These are phyloP conservation scores for Mirza zaza DNA, from an alignment of 2,113 vertebrate species.

Conservation along the genomic window DNA sequence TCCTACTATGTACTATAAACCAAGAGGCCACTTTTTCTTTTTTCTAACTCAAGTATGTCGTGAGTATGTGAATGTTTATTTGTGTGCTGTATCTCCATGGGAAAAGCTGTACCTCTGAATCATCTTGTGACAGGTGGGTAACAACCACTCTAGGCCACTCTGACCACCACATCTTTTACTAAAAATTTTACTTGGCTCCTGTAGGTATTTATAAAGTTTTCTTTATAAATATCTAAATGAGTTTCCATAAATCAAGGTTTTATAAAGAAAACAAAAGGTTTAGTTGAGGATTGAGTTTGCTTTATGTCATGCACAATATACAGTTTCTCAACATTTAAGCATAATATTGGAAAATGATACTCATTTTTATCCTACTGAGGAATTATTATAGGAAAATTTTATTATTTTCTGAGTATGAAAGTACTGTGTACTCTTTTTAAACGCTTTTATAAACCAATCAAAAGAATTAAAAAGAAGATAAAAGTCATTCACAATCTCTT, in stretches of 20 bases:
- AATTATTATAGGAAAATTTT: background rate
- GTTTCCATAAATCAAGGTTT: background rate
- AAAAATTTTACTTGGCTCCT: background rate
- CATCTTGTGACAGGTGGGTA: background rate
- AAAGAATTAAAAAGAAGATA: constrained; percentile 26
- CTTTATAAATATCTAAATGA: background rate
- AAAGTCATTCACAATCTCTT: background rate
- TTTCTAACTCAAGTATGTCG: background rate
- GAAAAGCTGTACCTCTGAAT: background rate
- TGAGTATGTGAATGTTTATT: background rate
- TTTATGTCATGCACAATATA: background rate
- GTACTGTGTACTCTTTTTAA: background rate
- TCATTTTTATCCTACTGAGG: background rate
- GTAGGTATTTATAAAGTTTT: background rate
- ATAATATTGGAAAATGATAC: background rate
- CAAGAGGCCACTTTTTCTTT: background rate
- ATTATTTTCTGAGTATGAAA: constrained; percentile 11
- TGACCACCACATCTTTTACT: background rate
- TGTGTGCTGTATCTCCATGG: background rate
- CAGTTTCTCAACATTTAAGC: background rate
- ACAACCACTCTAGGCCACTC: background rate
- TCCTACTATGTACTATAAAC: background rate
- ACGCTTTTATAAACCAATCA: background rate
- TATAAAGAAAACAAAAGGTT: background rate
- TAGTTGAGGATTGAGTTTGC: background rate